phyloP scores from a whole-genome alignment of 2,797 vertebrate species.

The Sebastes cheni region DNA sequence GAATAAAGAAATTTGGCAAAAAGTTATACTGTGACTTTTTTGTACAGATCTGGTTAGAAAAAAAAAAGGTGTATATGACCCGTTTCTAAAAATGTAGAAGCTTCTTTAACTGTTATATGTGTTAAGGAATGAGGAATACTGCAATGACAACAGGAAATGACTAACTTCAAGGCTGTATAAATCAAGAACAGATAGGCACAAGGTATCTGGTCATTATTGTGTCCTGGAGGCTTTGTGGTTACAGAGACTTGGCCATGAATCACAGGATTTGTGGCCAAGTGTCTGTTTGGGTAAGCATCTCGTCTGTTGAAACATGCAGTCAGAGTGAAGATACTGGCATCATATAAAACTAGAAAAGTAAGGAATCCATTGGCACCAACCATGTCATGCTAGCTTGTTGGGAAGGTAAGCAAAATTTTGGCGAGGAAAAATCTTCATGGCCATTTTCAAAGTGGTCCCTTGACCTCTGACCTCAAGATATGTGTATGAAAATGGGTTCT shows the following conservation, averaged over 20 bases:
- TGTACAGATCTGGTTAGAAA: not conserved
- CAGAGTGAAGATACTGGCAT: not conserved
- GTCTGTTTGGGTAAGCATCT: not conserved
- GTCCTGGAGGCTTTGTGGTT: constrained; percentile 6
- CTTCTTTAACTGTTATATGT: not conserved
- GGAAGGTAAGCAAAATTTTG: too few relatives aligned
- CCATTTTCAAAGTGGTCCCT: too few relatives aligned
- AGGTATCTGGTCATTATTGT: not conserved
- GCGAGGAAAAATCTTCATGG: too few relatives aligned
- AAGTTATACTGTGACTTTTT: constrained; percentile 9
- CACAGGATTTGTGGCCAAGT: constrained; percentile 1
- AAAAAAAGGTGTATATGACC: not conserved
- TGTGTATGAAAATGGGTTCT: too few relatives aligned
- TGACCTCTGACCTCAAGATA: too few relatives aligned
- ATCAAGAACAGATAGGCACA: constrained; percentile 3
- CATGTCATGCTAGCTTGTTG: too few relatives aligned
- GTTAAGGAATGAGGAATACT: not conserved
- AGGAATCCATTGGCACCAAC: too few relatives aligned
- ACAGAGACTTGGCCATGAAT: not conserved
- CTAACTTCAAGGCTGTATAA: not conserved
- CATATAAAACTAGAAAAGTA: too few relatives aligned
- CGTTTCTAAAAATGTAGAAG: constrained; percentile 12
- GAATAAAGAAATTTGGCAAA: constrained; percentile 41
- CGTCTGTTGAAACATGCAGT: not conserved
- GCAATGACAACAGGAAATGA: not conserved